Evolutionary conservation across 2,797 vertebrate genomes (phyloP).

Genomic region (Pseudochaenichthys georgianus): DNA sequence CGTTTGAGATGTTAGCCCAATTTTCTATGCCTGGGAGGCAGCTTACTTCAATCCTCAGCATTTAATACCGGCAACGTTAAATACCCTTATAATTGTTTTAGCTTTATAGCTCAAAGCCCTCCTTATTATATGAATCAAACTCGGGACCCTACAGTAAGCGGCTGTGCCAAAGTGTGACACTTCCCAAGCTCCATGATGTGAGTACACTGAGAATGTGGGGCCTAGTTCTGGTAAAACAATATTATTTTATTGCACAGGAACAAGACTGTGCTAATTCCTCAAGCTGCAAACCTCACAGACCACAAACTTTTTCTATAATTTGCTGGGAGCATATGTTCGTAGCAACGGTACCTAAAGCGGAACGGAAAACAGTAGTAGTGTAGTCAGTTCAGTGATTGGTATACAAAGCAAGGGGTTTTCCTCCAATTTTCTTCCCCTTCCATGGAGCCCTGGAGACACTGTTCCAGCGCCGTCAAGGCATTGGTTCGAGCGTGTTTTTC

Average conservation of each 20-base stretch:
- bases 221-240: conserved; percentile 85
- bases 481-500: conserved; percentile 59
- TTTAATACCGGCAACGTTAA: conserved; percentile 68
- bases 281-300: conserved; percentile 85
- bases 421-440: conserved; percentile 72
- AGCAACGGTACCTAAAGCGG: conserved; percentile 86
- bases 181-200: conserved; percentile 59
- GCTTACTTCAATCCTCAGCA: conserved; percentile 69
- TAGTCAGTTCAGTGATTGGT: conserved; percentile 82
- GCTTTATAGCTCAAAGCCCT: conserved; percentile 68
- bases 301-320: conserved; percentile 87
- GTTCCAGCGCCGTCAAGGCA: conserved; percentile 52
- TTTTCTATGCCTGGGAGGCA: conserved; percentile 77
- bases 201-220: conserved; percentile 69
- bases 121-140: conserved; percentile 68
- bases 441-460: conserved; percentile 74
- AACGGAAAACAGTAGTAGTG: conserved; percentile 87
- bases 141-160: conserved; percentile 54
- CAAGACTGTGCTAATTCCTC: conserved; percentile 83
- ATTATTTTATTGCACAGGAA: conserved; percentile 86
- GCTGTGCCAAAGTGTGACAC: conserved; percentile 67
- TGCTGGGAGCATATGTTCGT: conserved; percentile 85
- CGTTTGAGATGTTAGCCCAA: conserved; percentile 66
- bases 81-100: conserved; percentile 77
- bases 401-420: conserved; percentile 82